Conservation (phyloP, 2,888 invertebrate species). For the Strigamia transsilvanica region DNA sequence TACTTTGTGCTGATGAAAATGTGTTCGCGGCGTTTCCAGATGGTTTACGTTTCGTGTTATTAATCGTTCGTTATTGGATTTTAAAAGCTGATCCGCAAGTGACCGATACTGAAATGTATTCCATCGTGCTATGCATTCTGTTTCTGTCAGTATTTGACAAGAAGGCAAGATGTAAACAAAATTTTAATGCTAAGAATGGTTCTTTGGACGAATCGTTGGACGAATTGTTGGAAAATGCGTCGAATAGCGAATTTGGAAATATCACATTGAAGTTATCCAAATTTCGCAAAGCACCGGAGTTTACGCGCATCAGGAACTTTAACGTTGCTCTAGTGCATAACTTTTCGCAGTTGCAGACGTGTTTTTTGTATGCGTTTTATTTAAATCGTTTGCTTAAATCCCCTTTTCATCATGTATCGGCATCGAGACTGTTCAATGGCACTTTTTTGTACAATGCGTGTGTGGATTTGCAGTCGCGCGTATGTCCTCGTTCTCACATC, state of each 20-base stretch:
- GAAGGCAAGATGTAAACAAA: neutral
- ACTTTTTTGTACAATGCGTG: slow-evolving; percentile 41
- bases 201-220: neutral
- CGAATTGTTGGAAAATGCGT: neutral
- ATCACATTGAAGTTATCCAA: slow-evolving; percentile 56
- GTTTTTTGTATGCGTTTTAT: slow-evolving; percentile 59
- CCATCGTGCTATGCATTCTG: neutral
- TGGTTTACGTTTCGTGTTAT: slow-evolving; percentile 33
- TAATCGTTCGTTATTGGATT: slow-evolving; percentile 49
- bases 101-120: neutral
- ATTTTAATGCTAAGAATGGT: neutral
- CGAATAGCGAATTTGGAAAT: neutral
- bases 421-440: neutral
- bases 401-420: neutral
- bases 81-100: slow-evolving; percentile 25
- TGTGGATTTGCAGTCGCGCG: neutral
- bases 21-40: neutral
- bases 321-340: slow-evolving; percentile 60
- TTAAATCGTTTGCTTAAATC: slow-evolving; percentile 61
- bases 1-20: slow-evolving; percentile 32
- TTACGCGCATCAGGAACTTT: slow-evolving; percentile 58
- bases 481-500: neutral
- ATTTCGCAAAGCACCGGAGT: slow-evolving; percentile 57
- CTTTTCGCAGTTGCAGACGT: slow-evolving; percentile 63
- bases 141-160: neutral